A percentile compares a stretch with the other conserved stretches of the same genome.
These are phyloP conservation scores for Limnephilus auricula DNA, from an alignment of 2,888 invertebrate species.

Conservation along the genomic window DNA sequence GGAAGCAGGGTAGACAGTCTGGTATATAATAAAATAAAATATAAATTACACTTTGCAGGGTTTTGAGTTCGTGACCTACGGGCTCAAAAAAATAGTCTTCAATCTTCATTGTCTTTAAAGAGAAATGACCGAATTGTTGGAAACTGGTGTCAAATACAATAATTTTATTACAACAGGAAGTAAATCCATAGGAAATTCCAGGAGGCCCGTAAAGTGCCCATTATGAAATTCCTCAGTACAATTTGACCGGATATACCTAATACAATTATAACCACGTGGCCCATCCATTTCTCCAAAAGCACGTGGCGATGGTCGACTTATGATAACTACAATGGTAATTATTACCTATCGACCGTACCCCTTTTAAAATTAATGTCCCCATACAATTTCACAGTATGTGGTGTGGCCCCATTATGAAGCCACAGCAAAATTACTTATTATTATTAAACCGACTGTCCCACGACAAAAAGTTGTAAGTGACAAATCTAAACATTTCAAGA, in stretches of 20 bases:
- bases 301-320: not conserved
- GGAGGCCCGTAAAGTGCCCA: not conserved
- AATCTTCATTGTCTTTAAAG: not conserved
- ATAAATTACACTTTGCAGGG: not conserved
- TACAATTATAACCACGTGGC: not conserved
- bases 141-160: not conserved
- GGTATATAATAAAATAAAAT: not conserved
- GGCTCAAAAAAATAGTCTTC: not conserved
- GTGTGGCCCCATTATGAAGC: not conserved
- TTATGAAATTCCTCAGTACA: not conserved
- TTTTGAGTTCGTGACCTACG: not conserved
- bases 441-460: no score
- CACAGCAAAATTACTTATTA: no score
- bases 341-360: not conserved
- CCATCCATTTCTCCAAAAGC: not conserved
- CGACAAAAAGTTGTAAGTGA: not conserved
- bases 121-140: not conserved
- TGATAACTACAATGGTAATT: not conserved
- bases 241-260: not conserved
- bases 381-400: not conserved
- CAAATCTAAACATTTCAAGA: not conserved
- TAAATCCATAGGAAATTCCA: not conserved
- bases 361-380: not conserved
- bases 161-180: not conserved
- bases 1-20: not conserved